Conservation (phyloP, 92 coral and sea anemone species). For the Blastomussa wellsi region DNA sequence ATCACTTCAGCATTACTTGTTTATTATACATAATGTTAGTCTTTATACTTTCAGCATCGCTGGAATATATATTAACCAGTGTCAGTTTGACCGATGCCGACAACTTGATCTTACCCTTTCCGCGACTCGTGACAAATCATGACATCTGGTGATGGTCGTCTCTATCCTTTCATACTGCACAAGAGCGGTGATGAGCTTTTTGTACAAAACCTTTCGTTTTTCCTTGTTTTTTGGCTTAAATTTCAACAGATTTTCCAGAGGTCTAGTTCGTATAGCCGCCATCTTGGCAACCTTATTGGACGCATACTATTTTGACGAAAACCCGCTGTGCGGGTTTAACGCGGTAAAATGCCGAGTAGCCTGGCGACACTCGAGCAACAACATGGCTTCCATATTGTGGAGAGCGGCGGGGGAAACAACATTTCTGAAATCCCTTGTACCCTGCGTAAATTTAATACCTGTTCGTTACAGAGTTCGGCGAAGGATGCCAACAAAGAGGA, state of each 20-base stretch:
- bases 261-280: conserved; percentile 95
- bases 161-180: conserved; percentile 97
- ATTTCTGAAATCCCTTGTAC: conserved; percentile 36
- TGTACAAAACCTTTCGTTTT: conserved; percentile 81
- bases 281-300: conserved; percentile 20
- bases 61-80: too few species aligned
- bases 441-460: conserved; percentile 62
- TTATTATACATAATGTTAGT: too few species aligned
- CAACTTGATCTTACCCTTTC: conserved; percentile 75
- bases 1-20: background rate
- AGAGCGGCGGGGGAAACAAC: background rate
- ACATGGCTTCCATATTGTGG: conserved; percentile 72
- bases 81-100: too few species aligned
- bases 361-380: conserved; percentile 17
- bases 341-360: background rate
- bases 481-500: conserved; percentile 80
- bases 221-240: conserved; percentile 88
- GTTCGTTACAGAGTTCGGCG: conserved; percentile 85
- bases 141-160: conserved; percentile 92
- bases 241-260: conserved; percentile 85
- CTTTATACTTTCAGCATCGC: too few species aligned
- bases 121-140: conserved; percentile 95
- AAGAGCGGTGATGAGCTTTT: conserved; percentile 91
- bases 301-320: background rate
- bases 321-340: conserved; percentile 39